Evolutionary conservation across 2,113 vertebrate species (phyloP), one percentile per base, ranked within the genome.

Genomic region (Eubucco bourcierii): DNA sequence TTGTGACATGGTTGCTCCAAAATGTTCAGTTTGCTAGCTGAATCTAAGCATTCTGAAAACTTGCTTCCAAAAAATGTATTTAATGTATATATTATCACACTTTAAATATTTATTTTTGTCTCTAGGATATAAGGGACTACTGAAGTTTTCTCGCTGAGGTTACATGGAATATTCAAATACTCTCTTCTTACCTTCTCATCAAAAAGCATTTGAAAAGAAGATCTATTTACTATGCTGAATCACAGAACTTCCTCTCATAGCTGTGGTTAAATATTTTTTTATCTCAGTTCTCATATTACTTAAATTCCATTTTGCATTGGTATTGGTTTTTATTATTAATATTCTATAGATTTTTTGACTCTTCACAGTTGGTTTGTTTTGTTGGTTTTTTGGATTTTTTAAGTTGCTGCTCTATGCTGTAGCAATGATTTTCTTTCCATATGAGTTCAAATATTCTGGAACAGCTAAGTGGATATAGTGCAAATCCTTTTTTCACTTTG

Each of bases 31-130:
- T 90, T 88, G 19, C 28, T 90, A 53, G 7, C 31, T 90, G 68
- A 88, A 80, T 7, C 39, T 15, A 75, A 1, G 1, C 33, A 70
- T 92, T 88, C 47, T 80, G 66, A 92, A 87, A 94, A 82, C 63
- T 73, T n/a, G 3, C 39, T 80, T 82, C 10, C 4, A 84, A 92
- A 93, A 46, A 46, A 39, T n/a, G 0, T 65, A 92, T 83, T 68
- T 72, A 87, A 59, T 63, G 18, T 82, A 80, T 71, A n/a, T 47
- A 75, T 78, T 80, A 64, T 67, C 80, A 13, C 24, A 55, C 23
- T 64, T 50, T 83, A 91, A 76, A 84, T 92, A 81, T 80, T 87
- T 92, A 89, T 84, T 84, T 84, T 73, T 79, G 19, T 73, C 56
- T 65, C 11, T 37, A 73, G 15, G 29, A 34, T 90, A 79, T 34